Base-by-base conservation (phyloP, 2,797 vertebrate species). In the Onychomys torridus region DNA sequence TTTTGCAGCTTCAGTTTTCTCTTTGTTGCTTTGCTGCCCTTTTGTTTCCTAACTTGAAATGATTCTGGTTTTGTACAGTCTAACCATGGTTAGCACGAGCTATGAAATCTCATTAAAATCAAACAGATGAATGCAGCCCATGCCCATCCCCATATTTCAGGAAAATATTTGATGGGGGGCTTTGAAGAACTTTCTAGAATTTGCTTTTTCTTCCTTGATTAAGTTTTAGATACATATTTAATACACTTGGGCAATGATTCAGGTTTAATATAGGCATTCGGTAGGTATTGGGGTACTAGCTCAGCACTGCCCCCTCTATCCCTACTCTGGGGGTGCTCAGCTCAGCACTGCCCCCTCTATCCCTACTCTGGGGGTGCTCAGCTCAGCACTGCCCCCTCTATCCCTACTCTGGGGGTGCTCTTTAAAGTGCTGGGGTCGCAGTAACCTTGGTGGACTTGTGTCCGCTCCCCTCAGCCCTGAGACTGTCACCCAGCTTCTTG, bases 1-100 rank as follows among this genome's bases (percentile, higher is more conserved):
- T 97, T 97, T 98, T 95, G 92, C 78, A 97, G 91, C 89, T 75
- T 82, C 6, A 27, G 77, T 67, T 93, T 37, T 29, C 76, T 98
- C 94, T 84, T 67, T 97, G 65, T 93, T 96, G 95, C 96, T 95
- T 73, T 90, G 93, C 94, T 97, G 32, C 79, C 69, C 94, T 89
- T 97, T 69, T 32, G 77, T 97, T 98, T 97, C 96, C 97, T 97
- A 95, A 63, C 69, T 96, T 86, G 77, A 90, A 93, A 96, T 89
- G 37, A 40, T 43, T 43, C 37, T 43, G 40, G 10, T 6, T 73
- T 75, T 43, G 40, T 19, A 90, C 32, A 82, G 98, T 75, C 92
- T 93, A 96, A 40, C 97, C 40, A 52, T 27, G 4, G 76, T 55
- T 25, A 89, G 63, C 91, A 34, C 0, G 10, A 79, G 96, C 81